Conservation (phyloP, 1,140 invertebrate genomes). For the Lepidostoma basale region DNA sequence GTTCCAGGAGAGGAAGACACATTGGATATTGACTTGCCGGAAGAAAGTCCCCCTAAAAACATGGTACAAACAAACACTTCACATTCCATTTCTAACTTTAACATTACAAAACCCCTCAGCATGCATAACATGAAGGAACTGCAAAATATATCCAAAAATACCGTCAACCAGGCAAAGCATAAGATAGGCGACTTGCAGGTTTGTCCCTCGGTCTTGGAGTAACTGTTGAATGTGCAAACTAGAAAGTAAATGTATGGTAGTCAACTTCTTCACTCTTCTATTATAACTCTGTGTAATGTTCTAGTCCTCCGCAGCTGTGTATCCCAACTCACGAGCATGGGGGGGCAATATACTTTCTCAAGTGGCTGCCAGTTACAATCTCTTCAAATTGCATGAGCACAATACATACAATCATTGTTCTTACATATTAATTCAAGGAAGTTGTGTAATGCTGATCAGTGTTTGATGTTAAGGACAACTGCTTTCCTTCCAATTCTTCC, state of each 20-base stretch:
- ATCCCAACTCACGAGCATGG: constrained; percentile 12
- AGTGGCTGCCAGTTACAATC: constrained; percentile 16
- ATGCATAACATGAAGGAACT: constrained; percentile 59
- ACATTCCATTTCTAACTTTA: constrained; percentile 42
- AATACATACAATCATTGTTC: too few relatives aligned
- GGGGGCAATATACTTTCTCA: neutral
- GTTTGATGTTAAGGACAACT: constrained; percentile 4
- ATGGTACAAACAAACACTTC: constrained; percentile 41
- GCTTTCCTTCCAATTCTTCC: neutral
- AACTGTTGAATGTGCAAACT: constrained; percentile 43
- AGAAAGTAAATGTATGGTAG: constrained; percentile 33
- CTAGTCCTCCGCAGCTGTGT: constrained; percentile 13
- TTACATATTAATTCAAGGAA: too few relatives aligned
- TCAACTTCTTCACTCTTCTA: constrained; percentile 23
- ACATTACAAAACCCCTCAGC: constrained; percentile 43
- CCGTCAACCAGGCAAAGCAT: constrained; percentile 63
- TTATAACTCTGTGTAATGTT: constrained; percentile 12
- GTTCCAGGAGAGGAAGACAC: constrained; percentile 57
- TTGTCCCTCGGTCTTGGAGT: constrained; percentile 52
- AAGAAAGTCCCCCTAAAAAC: constrained; percentile 48
- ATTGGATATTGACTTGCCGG: constrained; percentile 51
- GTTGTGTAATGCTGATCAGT: constrained; percentile 2
- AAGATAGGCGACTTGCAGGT: constrained; percentile 68
- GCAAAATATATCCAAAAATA: constrained; percentile 55
- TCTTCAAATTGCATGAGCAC: constrained; percentile 16